phyloP scores from a whole-genome alignment of 2,888 invertebrate species.

The Drosophila setosimentum region DNA sequence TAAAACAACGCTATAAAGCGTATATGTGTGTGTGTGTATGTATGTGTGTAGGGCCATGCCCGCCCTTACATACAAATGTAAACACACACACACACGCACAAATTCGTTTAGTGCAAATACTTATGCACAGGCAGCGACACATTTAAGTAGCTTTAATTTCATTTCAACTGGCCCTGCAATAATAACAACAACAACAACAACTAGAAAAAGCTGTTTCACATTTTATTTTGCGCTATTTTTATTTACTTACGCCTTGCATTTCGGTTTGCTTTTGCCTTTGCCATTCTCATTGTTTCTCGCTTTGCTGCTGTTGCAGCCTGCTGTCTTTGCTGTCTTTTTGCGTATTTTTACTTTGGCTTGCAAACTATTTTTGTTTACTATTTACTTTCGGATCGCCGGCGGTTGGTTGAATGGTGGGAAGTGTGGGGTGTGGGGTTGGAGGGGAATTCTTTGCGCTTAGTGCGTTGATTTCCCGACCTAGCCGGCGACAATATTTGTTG shows the following conservation, averaged over 20 bases:
- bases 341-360: constrained; percentile 69
- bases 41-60: not conserved
- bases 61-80: not conserved
- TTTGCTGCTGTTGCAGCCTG: constrained; percentile 21
- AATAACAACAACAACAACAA: constrained; percentile 25
- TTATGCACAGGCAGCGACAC: constrained; percentile 22
- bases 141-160: constrained; percentile 65
- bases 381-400: constrained; percentile 67
- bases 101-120: not conserved
- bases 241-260: constrained; percentile 58
- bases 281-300: constrained; percentile 6
- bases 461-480: constrained; percentile 82
- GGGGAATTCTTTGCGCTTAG: constrained; percentile 44
- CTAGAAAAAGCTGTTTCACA: constrained; percentile 60
- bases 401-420: constrained; percentile 18
- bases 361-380: constrained; percentile 80
- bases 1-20: constrained; percentile 33
- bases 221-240: constrained; percentile 70
- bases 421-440: constrained; percentile 2
- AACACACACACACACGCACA: constrained; percentile 5
- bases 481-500: constrained; percentile 82
- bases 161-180: constrained; percentile 39
- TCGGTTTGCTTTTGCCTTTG: constrained; percentile 31
- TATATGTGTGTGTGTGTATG: not conserved
- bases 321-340: constrained; percentile 41